Base-by-base conservation (phyloP, 2,888 invertebrate species). In the Tachina fera region DNA sequence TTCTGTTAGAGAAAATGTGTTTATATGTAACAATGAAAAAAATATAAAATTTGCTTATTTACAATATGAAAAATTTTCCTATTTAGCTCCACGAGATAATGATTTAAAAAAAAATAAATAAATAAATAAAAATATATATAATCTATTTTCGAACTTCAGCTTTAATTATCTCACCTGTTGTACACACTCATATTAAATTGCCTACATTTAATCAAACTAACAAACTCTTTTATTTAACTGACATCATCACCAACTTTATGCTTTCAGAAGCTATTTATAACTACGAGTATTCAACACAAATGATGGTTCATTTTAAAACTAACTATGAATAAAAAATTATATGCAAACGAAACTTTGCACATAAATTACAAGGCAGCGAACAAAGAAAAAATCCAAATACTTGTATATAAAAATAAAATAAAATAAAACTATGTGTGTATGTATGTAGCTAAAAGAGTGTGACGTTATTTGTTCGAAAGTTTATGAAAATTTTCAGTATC, bases 281-380 rank as follows among this genome's bases (percentile, higher is more conserved):
- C 85, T 83, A n/a, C n/a, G n/a, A n/a, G n/a, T n/a, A 68, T 74
- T 75, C 74, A 67, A 83, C 78, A 79, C 71, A 79, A 83, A 79
- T 82, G 75, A 71, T 79, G 60, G 65, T 70, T 78, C 45, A 47
- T 71, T 67, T 58, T 71, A 16, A 67, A 53, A 60, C 60, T 19
- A 53, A 60, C 60, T 19, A 74, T 60, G 43, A 51, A 68, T 14
- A 68, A 67, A 61, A 76, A 78, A 70, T 41, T 65, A 19, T 53
- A 56, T 53, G 43, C 53, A 84, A 14, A 71, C 49, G 51, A 84
- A 86, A 86, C 85, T 86, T 86, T 86, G 39, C 9, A 72, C 85
- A 86, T 86, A 86, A 86, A 86, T 86, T 86, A 86, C 65, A 67
- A 79, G 49, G 63, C 61, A 83, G 71, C 76, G 70, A 71, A 63